Evolutionary conservation across 2,113 vertebrate genomes (phyloP).

Genomic region (Furnarius figulus): DNA sequence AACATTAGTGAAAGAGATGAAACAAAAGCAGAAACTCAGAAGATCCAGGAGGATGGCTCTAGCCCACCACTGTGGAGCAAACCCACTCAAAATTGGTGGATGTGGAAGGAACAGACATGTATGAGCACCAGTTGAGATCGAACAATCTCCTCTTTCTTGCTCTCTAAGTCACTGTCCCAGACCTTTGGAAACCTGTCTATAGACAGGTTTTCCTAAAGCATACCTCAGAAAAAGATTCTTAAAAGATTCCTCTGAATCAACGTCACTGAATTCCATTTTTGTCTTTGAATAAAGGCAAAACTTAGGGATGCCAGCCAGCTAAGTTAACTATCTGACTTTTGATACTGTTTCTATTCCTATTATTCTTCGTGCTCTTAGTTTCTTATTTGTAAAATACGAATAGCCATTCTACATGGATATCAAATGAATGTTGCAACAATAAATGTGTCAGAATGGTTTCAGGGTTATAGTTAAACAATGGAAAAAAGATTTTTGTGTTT

Average conservation of each 20-base stretch:
- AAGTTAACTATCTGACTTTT: background rate
- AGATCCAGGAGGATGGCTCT: rapidly evolving
- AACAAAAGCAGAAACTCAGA: background rate
- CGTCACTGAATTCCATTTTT: background rate
- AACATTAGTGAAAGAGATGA: background rate
- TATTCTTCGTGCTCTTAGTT: background rate
- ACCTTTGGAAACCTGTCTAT: background rate
- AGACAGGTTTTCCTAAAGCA: background rate
- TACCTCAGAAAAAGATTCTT: background rate
- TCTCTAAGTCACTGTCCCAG: background rate
- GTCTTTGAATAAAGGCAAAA: background rate
- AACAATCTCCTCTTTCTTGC: background rate
- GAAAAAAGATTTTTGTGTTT: background rate
- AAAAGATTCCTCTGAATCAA: background rate
- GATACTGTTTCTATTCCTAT: background rate
- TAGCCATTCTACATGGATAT: background rate
- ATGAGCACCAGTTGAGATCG: background rate
- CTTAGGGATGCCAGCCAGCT: background rate
- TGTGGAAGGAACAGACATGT: background rate
- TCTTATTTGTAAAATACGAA: background rate
- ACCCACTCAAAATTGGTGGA: background rate
- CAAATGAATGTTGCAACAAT: background rate
- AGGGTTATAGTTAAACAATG: background rate
- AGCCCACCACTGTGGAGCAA: background rate
- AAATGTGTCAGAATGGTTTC: background rate